Conservation (phyloP, 2,113 vertebrate species). For the Smithornis capensis region DNA sequence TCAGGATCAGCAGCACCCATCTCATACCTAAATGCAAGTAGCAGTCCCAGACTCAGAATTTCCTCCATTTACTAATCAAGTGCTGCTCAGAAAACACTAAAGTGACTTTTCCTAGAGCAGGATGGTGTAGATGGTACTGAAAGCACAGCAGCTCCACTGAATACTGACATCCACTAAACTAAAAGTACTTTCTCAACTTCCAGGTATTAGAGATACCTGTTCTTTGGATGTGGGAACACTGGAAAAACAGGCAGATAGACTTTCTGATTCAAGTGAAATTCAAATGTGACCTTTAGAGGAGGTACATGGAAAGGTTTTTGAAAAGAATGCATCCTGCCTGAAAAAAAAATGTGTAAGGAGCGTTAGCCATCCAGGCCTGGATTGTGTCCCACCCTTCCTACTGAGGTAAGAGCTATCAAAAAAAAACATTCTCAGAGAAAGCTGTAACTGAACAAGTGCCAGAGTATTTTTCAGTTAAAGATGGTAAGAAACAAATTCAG, state of each 20-base stretch:
- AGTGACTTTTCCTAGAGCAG: not conserved
- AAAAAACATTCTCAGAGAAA: not conserved
- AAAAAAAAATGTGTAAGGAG: not conserved
- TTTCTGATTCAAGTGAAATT: not conserved
- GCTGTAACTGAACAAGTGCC: not conserved
- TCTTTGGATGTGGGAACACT: not conserved
- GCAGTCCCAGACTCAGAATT: not conserved
- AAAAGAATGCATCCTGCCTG: not conserved
- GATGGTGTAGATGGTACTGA: not conserved
- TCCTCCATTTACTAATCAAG: not conserved
- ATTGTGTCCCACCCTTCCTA: not conserved
- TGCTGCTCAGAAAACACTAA: not conserved
- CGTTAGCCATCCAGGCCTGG: not conserved
- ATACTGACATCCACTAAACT: fast-evolving
- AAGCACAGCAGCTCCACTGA: not conserved
- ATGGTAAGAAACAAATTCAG: not conserved
- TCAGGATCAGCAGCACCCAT: not conserved
- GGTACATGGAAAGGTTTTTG: not conserved
- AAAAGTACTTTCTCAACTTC: not conserved
- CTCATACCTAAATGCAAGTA: not conserved
- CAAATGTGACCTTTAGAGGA: not conserved
- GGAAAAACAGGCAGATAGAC: not conserved
- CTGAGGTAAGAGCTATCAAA: not conserved
- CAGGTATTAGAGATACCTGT: not conserved
- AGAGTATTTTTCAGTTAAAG: not conserved